Percentiles rank a stretch among this genome's conserved stretches.
These are phyloP conservation scores for Cygnus buccinator DNA, from an alignment of 2,113 vertebrate genomes.

Conservation along the genomic window DNA sequence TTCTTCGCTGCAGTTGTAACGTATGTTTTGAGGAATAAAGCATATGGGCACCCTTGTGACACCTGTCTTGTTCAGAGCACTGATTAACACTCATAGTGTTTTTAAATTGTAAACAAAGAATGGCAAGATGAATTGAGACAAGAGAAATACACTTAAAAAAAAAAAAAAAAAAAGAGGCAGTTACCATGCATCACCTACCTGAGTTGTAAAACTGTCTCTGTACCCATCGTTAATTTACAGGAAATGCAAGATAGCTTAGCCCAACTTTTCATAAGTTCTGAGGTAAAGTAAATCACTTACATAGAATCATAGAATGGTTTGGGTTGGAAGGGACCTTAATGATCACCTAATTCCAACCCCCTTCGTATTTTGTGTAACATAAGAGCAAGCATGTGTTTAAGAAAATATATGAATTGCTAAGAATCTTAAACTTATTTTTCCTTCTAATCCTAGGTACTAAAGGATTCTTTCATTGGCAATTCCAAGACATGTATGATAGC, in stretches of 20 bases:
- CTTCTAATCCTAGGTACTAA: conserved; percentile 82
- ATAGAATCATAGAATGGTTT: too few species aligned
- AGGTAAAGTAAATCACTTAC: neutral
- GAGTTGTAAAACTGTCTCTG: neutral
- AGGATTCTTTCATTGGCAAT: conserved; percentile 92
- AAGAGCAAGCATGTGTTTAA: neutral
- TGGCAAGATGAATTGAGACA: neutral
- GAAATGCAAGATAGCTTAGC: neutral
- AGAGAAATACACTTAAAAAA: neutral
- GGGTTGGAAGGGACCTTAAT: too few species aligned
- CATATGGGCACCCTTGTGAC: neutral
- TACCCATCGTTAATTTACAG: neutral
- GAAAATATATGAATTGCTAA: neutral
- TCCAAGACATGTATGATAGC: conserved; percentile 95
- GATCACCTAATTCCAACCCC: too few species aligned
- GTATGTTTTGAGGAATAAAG: neutral
- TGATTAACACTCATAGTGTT: neutral
- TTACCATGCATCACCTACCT: neutral
- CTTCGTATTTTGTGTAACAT: neutral
- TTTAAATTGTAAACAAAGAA: neutral
- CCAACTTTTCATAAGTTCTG: neutral
- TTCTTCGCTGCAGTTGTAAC: neutral
- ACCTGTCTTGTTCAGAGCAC: neutral
- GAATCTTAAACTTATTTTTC: neutral
- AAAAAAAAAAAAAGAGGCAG: too few species aligned